Evolutionary conservation across 2,888 invertebrate genomes (phyloP).

Genomic region (Lypha dubia): DNA sequence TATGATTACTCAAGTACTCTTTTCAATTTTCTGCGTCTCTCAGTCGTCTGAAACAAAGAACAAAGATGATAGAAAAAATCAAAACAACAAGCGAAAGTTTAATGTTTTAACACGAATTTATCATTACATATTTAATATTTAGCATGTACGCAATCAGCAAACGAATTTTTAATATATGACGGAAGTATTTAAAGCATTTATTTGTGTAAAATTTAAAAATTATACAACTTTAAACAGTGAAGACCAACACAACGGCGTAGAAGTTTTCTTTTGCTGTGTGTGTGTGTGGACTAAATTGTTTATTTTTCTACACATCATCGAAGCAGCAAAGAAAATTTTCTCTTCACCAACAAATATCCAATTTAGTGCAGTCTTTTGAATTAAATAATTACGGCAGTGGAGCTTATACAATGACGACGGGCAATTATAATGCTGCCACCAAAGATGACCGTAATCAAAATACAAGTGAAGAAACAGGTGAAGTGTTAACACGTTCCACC

Average conservation of each 20-base stretch:
- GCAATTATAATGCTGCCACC: constrained; percentile 54
- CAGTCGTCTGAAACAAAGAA: constrained; percentile 46
- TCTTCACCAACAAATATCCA: constrained; percentile 1
- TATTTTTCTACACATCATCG: neutral
- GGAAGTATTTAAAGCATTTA: constrained; percentile 47
- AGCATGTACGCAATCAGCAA: constrained; percentile 15
- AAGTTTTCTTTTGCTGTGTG: constrained; percentile 43
- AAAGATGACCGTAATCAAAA: constrained; percentile 45
- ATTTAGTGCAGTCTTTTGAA: constrained; percentile 63
- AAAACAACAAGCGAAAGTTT: constrained; percentile 58
- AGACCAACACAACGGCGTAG: neutral
- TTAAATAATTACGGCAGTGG: constrained; percentile 69
- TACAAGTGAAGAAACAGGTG: constrained; percentile 9
- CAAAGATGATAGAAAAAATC: constrained; percentile 51
- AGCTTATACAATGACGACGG: constrained; percentile 65
- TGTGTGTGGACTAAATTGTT: no score
- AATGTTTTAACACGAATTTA: constrained; percentile 12
- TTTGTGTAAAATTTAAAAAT: constrained; percentile 7
- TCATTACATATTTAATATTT: constrained; percentile 18
- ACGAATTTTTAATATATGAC: constrained; percentile 21
- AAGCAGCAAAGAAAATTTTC: constrained; percentile 46
- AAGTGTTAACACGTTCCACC: neutral
- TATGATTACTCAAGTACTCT: constrained; percentile 20
- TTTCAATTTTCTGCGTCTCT: neutral
- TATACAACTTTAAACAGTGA: neutral